Conservation (phyloP, 2,888 invertebrate species). For the Ceratothoa steindachneri region DNA sequence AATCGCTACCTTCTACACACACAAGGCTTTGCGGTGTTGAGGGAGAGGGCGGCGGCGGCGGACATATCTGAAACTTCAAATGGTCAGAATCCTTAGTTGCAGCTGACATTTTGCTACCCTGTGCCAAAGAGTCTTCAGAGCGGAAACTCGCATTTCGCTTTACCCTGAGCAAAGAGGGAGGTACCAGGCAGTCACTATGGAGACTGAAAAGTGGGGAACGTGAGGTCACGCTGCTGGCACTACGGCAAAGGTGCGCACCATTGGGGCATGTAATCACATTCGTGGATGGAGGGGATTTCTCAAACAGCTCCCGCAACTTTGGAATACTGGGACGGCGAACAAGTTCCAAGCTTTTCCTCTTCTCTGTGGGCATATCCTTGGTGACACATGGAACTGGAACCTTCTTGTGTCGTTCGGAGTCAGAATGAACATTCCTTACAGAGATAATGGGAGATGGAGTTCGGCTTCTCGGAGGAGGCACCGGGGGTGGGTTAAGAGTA, state of each 20-base stretch:
- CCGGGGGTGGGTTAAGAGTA: slow-evolving; percentile 23
- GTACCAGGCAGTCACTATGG: slow-evolving; percentile 16
- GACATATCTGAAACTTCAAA: slow-evolving; percentile 14
- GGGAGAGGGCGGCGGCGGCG: neutral
- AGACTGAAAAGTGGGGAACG: slow-evolving; percentile 26
- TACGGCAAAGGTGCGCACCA: slow-evolving; percentile 21
- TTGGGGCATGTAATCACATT: neutral
- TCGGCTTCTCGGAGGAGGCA: slow-evolving; percentile 22
- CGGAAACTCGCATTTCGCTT: slow-evolving; percentile 39
- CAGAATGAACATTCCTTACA: neutral
- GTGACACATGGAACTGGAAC: neutral
- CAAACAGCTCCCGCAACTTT: slow-evolving; percentile 43
- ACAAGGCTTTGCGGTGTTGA: neutral
- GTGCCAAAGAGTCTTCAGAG: slow-evolving; percentile 18
- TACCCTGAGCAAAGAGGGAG: slow-evolving; percentile 17
- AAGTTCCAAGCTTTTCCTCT: slow-evolving; percentile 27
- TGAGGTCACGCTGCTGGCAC: slow-evolving; percentile 43
- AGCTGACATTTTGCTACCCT: neutral
- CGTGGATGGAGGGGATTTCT: slow-evolving; percentile 11
- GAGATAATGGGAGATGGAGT: slow-evolving; percentile 34
- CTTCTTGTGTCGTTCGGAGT: neutral
- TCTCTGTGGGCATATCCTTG: neutral
- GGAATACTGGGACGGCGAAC: slow-evolving; percentile 37
- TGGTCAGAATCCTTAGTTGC: neutral
- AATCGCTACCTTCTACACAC: neutral